Conservation (phyloP, 1,140 invertebrate genomes). For the Tetramorium parvispinum region DNA sequence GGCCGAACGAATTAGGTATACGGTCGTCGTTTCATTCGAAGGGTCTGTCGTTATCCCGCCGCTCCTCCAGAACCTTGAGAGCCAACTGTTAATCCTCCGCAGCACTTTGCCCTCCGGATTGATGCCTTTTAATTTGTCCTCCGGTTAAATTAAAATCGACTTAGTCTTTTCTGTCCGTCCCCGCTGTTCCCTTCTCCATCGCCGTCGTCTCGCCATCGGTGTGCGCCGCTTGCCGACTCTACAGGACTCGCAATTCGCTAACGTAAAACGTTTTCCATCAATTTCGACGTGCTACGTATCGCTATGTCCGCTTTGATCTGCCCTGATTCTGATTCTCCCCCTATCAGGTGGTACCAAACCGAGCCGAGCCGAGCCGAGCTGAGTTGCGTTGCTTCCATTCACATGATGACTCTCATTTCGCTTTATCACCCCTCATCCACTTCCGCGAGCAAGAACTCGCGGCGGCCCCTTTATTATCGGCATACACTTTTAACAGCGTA, state of each 20-base stretch:
- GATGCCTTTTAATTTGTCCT: conserved; percentile 75
- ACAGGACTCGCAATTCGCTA: conserved; percentile 47
- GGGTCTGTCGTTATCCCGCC: conserved; percentile 48
- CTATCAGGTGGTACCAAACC: conserved; percentile 48
- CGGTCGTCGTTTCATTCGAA: conserved; percentile 62
- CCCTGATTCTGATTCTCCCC: conserved; percentile 66
- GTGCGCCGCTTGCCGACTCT: conserved; percentile 28
- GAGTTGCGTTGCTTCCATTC: conserved; percentile 63
- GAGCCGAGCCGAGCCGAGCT: neutral
- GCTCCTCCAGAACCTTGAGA: conserved; percentile 50
- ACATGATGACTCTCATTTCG: conserved; percentile 70
- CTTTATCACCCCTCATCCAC: conserved; percentile 67
- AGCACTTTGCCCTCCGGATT: conserved; percentile 64
- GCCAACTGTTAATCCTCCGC: conserved; percentile 68
- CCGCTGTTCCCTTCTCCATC: neutral
- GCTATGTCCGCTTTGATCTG: conserved; percentile 64
- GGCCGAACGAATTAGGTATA: conserved; percentile 63
- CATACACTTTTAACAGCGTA: conserved; percentile 56
- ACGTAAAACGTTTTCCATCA: conserved; percentile 60
- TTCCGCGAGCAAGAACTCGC: conserved; percentile 8
- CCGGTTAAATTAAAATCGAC: conserved; percentile 74
- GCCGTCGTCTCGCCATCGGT: neutral
- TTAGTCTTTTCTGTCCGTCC: conserved; percentile 57
- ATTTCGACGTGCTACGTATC: conserved; percentile 38
- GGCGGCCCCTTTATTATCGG: conserved; percentile 48